Percentiles rank a stretch among this genome's conserved stretches.
These are phyloP conservation scores for Trachelus tabidus DNA, from an alignment of 2,888 invertebrate genomes.

Conservation along the genomic window DNA sequence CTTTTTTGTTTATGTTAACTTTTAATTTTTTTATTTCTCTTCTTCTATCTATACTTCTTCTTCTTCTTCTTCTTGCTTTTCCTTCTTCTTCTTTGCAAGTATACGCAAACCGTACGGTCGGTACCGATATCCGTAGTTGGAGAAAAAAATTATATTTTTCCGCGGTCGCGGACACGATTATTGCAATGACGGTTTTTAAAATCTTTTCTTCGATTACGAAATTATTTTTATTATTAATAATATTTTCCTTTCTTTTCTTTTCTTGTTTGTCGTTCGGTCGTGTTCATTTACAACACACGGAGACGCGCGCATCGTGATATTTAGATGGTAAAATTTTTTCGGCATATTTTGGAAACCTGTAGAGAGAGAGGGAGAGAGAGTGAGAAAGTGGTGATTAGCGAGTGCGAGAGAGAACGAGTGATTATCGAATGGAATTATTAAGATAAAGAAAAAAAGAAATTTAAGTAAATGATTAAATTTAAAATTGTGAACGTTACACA, in stretches of 20 bases:
- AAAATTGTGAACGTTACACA: conserved; percentile 28
- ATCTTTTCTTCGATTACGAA: neutral
- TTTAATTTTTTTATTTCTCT: conserved; percentile 22
- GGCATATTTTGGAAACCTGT: neutral
- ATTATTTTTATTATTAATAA: neutral
- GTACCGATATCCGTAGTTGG: neutral
- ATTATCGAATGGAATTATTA: conserved; percentile 1
- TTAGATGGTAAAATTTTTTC: conserved; percentile 56
- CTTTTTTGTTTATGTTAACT: conserved; percentile 23
- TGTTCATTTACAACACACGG: conserved; percentile 35
- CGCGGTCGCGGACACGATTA: neutral
- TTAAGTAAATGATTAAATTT: neutral
- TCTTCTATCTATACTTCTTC: conserved; percentile 22
- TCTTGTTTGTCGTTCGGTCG: conserved; percentile 24
- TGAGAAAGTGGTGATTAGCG: neutral
- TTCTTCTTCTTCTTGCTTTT: conserved; percentile 20
- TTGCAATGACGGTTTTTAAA: neutral
- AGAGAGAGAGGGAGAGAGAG: conserved; percentile 21
- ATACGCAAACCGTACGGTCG: neutral
- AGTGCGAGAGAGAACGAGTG: neutral
- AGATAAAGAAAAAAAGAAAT: conserved; percentile 4
- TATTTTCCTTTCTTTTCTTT: conserved; percentile 5
- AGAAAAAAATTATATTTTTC: neutral
- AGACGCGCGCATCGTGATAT: conserved; percentile 55
- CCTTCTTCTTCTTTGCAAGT: conserved; percentile 25